Conservation (phyloP, 2,797 vertebrate genomes). For the Vespertilio murinus region DNA sequence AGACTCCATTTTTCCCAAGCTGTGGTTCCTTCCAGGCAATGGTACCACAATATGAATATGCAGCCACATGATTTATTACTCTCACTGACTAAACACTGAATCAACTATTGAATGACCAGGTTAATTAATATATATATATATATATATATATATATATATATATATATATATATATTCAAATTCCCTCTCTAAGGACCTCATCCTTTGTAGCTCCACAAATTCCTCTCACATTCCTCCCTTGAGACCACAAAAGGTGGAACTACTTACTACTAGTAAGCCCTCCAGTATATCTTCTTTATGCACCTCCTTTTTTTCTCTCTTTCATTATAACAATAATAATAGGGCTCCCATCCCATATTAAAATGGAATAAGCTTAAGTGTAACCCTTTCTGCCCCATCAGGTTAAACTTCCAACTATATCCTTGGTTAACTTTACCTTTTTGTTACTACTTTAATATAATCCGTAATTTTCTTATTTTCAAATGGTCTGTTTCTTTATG, state of each 20-base stretch:
- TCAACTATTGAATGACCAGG: neutral
- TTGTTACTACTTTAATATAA: constrained; percentile 1
- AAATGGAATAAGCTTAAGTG: constrained; percentile 10
- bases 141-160: neutral
- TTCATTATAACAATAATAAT: neutral
- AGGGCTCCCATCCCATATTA: neutral
- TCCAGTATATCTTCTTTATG: neutral
- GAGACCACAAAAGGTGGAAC: neutral
- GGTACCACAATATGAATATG: neutral
- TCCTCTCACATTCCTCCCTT: neutral
- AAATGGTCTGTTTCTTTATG: neutral
- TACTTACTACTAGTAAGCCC: neutral
- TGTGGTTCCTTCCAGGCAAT: neutral
- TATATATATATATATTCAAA: neutral
- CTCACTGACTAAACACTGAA: neutral
- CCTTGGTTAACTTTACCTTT: constrained; percentile 33
- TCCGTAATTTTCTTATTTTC: constrained; percentile 17
- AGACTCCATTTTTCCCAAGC: neutral
- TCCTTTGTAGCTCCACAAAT: neutral
- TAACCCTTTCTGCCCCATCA: neutral
- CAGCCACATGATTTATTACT: neutral
- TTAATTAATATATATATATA: neutral
- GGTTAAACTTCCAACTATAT: neutral
- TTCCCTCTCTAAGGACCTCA: neutral
- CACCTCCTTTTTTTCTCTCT: neutral